phyloP scores from a whole-genome alignment of 2,888 invertebrate species.

The Microdon myrmicae region DNA sequence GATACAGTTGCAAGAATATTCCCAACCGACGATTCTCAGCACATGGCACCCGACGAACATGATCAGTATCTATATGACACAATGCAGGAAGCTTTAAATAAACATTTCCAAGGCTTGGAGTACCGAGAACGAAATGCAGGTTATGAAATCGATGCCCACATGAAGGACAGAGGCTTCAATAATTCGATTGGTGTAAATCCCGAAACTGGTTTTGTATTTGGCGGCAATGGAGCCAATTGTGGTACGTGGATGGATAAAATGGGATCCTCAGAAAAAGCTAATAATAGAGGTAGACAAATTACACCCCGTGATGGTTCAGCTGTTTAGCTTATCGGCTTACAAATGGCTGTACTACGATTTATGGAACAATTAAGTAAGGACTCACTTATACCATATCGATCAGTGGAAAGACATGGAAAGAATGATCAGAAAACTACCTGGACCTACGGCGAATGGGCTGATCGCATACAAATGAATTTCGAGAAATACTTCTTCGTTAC shows the following conservation, averaged over 20 bases:
- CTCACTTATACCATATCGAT: slow-evolving; percentile 79
- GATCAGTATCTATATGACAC: slow-evolving; percentile 87
- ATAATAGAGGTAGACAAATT: slow-evolving; percentile 90
- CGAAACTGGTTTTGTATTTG: slow-evolving; percentile 87
- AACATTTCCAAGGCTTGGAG: slow-evolving; percentile 90
- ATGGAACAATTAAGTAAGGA: slow-evolving; percentile 76
- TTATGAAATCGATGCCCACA: slow-evolving; percentile 89
- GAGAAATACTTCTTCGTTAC: slow-evolving; percentile 83
- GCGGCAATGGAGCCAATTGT: slow-evolving; percentile 95
- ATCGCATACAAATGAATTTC: slow-evolving; percentile 84
- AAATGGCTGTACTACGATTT: slow-evolving; percentile 80
- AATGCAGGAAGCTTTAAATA: slow-evolving; percentile 90
- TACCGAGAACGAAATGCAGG: slow-evolving; percentile 97
- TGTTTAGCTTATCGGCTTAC: slow-evolving; percentile 91
- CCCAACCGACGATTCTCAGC: slow-evolving; percentile 84
- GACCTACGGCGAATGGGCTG: slow-evolving; percentile 90
- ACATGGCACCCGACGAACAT: slow-evolving; percentile 70
- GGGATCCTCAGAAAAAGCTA: slow-evolving; percentile 94
- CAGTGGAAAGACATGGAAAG: slow-evolving; percentile 78
- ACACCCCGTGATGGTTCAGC: slow-evolving; percentile 98
- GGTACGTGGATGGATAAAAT: slow-evolving; percentile 99
- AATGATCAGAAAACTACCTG: slow-evolving; percentile 77
- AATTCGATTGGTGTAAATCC: slow-evolving; percentile 90
- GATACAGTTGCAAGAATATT: slow-evolving; percentile 87
- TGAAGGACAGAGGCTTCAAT: slow-evolving; percentile 95